Evolutionary conservation across 2,797 vertebrate species (phyloP), one percentile per base, ranked within the genome.

Genomic region (Florisuga fusca): DNA sequence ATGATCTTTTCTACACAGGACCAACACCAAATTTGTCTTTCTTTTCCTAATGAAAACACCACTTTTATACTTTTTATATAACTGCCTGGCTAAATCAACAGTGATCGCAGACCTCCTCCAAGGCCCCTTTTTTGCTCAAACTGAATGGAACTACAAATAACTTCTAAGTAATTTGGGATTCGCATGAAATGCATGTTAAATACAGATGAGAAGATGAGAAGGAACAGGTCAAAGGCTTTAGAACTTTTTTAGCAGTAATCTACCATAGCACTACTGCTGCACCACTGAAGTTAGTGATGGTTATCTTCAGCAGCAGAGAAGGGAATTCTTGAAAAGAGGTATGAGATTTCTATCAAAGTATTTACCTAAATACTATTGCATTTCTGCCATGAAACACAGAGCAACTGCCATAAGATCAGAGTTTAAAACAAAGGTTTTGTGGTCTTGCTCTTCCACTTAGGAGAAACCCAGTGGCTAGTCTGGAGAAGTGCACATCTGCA

Each of bases 231-330:
- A 87, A 89, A 87, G 36, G 15, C 41, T 86, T 91, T 33, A 72
- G 61, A 87, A 77, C 7, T 46, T 87, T 57, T 79, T 87, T 27
- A 62, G 5, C 27, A 63, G 54, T 41, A 85, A 87, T 33, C 33
- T 18, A 31, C 51, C 1, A 0, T 23, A 83, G 7, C 0, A 0
- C 59, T 46, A 46, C 36, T 67, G 64, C 50, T 57, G 55, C 64
- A 85, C 46, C 18, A 20, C 33, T 71, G 72, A 71, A 36, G 15
- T 85, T 85, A 68, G 27, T 0, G 50, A 48, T 64, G 12, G 51
- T 19, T 64, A 87, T 64, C 64, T 92, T 68, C 79, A 62, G 50
- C 34, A 75, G 43, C 50, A 66, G 46, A 80, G 48, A 76, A 69
- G 21, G 25, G 13, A 80, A 45, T 36, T 80, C 61, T 73, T 81